Percentiles rank a stretch among this genome's conserved stretches.
Conservation (phyloP, 2,888 invertebrate genomes). For the Monochamus alternatus region DNA sequence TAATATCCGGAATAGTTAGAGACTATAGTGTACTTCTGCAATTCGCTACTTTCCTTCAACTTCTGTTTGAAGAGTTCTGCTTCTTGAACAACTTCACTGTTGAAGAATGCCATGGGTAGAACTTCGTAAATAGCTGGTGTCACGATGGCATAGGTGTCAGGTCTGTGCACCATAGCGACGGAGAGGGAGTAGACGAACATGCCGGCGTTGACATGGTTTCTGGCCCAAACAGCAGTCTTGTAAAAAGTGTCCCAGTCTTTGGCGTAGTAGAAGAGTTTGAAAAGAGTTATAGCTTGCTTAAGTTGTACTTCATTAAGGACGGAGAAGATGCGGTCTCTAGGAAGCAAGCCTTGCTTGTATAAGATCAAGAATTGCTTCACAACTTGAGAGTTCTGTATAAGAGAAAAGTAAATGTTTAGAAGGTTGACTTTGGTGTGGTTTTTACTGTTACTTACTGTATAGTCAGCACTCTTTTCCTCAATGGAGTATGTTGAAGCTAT, state of each 20-base stretch:
- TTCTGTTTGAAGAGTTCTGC: conserved; percentile 78
- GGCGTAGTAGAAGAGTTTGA: conserved; percentile 80
- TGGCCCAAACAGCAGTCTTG: conserved; percentile 80
- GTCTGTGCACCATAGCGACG: conserved; percentile 77
- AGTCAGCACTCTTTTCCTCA: neutral
- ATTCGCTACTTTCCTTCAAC: conserved; percentile 48
- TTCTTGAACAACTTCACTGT: conserved; percentile 78
- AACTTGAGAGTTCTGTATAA: conserved; percentile 72
- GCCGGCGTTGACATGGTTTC: conserved; percentile 79
- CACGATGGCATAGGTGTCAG: conserved; percentile 77
- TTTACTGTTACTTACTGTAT: neutral
- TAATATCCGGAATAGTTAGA: conserved; percentile 78
- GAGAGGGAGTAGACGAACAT: conserved; percentile 79
- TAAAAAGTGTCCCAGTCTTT: conserved; percentile 82
- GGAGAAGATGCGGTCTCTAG: conserved; percentile 77
- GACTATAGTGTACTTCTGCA: conserved; percentile 72
- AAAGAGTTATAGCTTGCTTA: conserved; percentile 77
- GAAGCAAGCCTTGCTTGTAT: conserved; percentile 74
- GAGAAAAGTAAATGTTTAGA: too few relatives aligned
- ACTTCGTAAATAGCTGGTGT: conserved; percentile 83
- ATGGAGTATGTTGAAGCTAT: conserved; percentile 76
- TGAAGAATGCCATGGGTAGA: conserved; percentile 82
- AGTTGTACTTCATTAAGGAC: conserved; percentile 76
- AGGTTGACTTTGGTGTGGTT: neutral
- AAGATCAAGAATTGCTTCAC: conserved; percentile 75